Percentiles rank a stretch among this genome's conserved stretches.
Evolutionary conservation across 2,113 vertebrate species (phyloP).

Genomic region (Plecotus auritus): DNA sequence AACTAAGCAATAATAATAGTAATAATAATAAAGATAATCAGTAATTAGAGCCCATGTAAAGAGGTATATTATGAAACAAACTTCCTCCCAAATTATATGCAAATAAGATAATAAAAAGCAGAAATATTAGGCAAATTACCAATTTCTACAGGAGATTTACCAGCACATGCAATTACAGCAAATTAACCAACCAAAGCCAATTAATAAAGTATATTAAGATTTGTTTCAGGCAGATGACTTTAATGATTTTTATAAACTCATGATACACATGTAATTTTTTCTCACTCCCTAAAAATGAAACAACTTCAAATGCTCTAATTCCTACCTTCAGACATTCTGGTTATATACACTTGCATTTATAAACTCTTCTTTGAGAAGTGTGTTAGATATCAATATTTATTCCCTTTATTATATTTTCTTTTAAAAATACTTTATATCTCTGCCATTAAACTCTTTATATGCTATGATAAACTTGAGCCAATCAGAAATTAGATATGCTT

Average conservation of each 20-base stretch:
- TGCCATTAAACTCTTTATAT: neutral
- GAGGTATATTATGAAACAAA: neutral
- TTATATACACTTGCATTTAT: neutral
- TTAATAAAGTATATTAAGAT: slow-evolving; percentile 74
- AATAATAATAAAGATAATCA: neutral
- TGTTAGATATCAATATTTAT: neutral
- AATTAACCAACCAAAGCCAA: slow-evolving; percentile 69
- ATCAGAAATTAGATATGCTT: neutral
- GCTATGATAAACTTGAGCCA: neutral
- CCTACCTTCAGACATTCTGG: neutral
- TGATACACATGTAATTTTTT: slow-evolving; percentile 50
- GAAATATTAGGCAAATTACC: slow-evolving; percentile 51
- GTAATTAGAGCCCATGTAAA: neutral
- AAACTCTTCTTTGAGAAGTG: neutral
- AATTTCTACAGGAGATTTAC: slow-evolving; percentile 66
- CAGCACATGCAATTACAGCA: slow-evolving; percentile 68
- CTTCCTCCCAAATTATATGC: neutral
- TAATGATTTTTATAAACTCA: slow-evolving; percentile 68
- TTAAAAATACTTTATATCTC: neutral
- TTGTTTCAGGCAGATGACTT: slow-evolving; percentile 71
- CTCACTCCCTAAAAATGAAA: slow-evolving; percentile 15
- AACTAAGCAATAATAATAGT: neutral
- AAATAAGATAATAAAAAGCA: slow-evolving; percentile 40
- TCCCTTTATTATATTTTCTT: neutral
- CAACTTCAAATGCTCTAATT: neutral